Evolutionary conservation across 1,140 invertebrate genomes (phyloP).

Genomic region (Popillia japonica): DNA sequence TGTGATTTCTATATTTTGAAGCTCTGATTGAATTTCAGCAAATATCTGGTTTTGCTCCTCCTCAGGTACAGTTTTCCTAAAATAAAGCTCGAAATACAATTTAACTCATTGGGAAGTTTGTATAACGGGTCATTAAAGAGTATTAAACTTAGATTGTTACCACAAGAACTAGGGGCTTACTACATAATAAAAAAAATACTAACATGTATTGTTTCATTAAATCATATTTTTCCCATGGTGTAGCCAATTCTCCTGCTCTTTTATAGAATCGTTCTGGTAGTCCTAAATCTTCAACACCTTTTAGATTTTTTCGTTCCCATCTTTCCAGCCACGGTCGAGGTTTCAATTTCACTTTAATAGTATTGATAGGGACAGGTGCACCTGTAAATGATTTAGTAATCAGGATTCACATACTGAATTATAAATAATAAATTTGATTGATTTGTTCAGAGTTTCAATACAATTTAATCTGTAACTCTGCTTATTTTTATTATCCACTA

Average conservation of each 20-base stretch:
- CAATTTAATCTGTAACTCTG: too few species aligned
- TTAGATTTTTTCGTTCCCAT: slow-evolving; percentile 84
- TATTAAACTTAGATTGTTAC: too few species aligned
- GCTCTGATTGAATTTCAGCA: slow-evolving; percentile 78
- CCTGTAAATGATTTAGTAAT: slow-evolving; percentile 46
- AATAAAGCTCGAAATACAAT: not conserved
- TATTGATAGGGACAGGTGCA: slow-evolving; percentile 84
- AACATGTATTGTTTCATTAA: slow-evolving; percentile 93
- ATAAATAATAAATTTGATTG: too few species aligned
- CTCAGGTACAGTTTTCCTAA: slow-evolving; percentile 79
- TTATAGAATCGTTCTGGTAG: slow-evolving; percentile 69
- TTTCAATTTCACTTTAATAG: slow-evolving; percentile 83
- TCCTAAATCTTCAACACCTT: slow-evolving; percentile 76
- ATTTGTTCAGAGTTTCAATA: too few species aligned
- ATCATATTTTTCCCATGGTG: slow-evolving; percentile 91
- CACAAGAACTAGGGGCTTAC: too few species aligned
- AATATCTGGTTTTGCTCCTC: slow-evolving; percentile 89
- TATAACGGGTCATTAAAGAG: too few species aligned
- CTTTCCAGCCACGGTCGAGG: slow-evolving; percentile 84
- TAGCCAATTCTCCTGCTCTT: slow-evolving; percentile 67
- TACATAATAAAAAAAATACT: too few species aligned
- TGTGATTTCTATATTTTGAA: slow-evolving; percentile 74
- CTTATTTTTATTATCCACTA: too few species aligned
- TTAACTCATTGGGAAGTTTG: too few species aligned
- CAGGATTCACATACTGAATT: not conserved